Evolutionary conservation across 1,140 invertebrate genomes (phyloP).

Genomic region (Bombus affinis): DNA sequence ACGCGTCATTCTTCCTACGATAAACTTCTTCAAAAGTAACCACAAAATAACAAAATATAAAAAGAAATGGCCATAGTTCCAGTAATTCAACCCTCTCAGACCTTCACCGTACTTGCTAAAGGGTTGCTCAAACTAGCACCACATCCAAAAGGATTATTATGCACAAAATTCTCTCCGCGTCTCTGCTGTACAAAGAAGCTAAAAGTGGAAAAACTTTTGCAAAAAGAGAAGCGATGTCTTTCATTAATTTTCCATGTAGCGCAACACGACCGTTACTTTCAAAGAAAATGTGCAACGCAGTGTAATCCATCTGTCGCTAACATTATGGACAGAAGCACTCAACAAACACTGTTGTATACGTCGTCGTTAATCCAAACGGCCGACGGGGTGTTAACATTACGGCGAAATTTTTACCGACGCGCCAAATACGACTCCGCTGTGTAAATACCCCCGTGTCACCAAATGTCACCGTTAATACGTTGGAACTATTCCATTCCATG

Average conservation of each 20-base stretch:
- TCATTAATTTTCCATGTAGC: background rate
- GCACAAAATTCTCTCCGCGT: background rate
- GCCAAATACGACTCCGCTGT: slow-evolving; percentile 3
- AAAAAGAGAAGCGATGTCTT: background rate
- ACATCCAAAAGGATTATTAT: background rate
- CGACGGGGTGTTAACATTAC: background rate
- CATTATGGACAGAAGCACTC: slow-evolving; percentile 1
- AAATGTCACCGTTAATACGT: slow-evolving; percentile 24
- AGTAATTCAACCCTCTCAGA: background rate
- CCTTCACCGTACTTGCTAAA: background rate
- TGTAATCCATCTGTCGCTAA: slow-evolving; percentile 6
- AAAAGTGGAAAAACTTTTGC: background rate
- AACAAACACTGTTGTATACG: background rate
- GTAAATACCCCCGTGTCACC: slow-evolving; percentile 30
- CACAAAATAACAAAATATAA: background rate
- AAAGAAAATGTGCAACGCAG: background rate
- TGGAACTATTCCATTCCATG: no score
- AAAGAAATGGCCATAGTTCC: background rate
- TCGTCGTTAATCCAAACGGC: background rate
- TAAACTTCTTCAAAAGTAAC: background rate
- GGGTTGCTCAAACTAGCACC: background rate
- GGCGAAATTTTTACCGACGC: slow-evolving; percentile 20
- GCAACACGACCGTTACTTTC: background rate
- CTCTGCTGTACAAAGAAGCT: background rate
- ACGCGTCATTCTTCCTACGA: no score